These are phyloP conservation scores for Myrmecobius fasciatus DNA, from an alignment of 2,113 vertebrate genomes.

Conservation along the genomic window DNA sequence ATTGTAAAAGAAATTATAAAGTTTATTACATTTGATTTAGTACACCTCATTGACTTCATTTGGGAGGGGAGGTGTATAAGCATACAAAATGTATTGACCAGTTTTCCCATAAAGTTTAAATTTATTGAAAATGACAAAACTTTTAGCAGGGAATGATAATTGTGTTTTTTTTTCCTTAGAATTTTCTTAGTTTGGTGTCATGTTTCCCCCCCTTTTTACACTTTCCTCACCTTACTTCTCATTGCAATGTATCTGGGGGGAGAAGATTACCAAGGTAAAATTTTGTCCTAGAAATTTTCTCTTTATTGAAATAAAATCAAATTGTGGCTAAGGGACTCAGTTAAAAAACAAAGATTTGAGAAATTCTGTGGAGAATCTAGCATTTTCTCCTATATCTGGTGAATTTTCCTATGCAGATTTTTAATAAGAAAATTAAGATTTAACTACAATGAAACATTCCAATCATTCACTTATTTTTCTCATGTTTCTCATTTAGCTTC, in stretches of 20 bases:
- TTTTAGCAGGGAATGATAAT: background rate
- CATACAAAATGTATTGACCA: background rate
- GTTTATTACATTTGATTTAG: background rate
- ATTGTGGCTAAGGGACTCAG: background rate
- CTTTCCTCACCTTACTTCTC: background rate
- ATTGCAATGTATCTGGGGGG: too few species aligned
- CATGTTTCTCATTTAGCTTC: conserved; percentile 34
- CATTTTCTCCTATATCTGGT: background rate
- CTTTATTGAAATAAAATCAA: background rate
- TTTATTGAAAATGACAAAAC: background rate
- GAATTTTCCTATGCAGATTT: conserved; percentile 8
- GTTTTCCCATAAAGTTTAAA: background rate
- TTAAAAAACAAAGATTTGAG: conserved; percentile 5
- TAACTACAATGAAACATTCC: background rate
- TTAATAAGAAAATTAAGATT: background rate
- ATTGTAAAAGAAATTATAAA: background rate
- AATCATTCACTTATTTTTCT: background rate
- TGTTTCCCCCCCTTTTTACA: background rate
- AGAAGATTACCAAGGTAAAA: background rate
- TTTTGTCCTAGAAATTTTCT: background rate
- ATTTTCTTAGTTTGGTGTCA: background rate
- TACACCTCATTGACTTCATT: background rate
- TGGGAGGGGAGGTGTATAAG: background rate
- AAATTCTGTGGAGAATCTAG: background rate
- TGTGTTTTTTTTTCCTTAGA: background rate